These are phyloP conservation scores for Scaptomyza polygonia DNA, from an alignment of 2,888 invertebrate genomes.

Conservation along the genomic window DNA sequence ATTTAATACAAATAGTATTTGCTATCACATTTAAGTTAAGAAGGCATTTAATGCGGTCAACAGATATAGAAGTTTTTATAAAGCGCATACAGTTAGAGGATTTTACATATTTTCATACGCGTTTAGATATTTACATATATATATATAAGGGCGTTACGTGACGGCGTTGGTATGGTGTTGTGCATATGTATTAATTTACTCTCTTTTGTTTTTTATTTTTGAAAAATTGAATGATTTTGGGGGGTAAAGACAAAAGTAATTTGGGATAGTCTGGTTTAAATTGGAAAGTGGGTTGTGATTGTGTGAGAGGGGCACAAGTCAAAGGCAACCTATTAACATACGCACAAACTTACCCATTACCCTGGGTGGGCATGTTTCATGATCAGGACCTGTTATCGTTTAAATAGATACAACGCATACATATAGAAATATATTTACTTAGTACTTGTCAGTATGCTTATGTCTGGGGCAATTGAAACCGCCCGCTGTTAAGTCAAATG, in stretches of 20 bases:
- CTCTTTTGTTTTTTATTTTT: conserved; percentile 27
- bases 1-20: neutral
- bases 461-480: conserved; percentile 33
- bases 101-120: conserved; percentile 44
- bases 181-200: conserved; percentile 56
- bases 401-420: conserved; percentile 71
- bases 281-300: conserved; percentile 6
- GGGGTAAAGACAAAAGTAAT: conserved; percentile 31
- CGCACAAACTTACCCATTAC: conserved; percentile 84
- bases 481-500: conserved; percentile 29
- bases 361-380: conserved; percentile 84
- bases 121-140: conserved; percentile 47
- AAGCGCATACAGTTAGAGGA: conserved; percentile 13
- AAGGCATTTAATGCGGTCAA: neutral
- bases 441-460: conserved; percentile 52
- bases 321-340: conserved; percentile 55
- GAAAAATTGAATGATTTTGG: conserved; percentile 19
- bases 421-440: conserved; percentile 52
- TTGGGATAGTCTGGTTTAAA: conserved; percentile 15
- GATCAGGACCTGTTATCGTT: conserved; percentile 84
- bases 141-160: conserved; percentile 24
- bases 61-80: conserved; percentile 11
- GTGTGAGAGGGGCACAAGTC: conserved; percentile 32
- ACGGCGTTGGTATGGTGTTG: conserved; percentile 33
- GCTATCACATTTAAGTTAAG: conserved; percentile 4